A percentile compares a stretch with the other conserved stretches of the same genome.
These are phyloP conservation scores for Capra hircus DNA, from an alignment of 2,113 vertebrate genomes.

Conservation along the genomic window DNA sequence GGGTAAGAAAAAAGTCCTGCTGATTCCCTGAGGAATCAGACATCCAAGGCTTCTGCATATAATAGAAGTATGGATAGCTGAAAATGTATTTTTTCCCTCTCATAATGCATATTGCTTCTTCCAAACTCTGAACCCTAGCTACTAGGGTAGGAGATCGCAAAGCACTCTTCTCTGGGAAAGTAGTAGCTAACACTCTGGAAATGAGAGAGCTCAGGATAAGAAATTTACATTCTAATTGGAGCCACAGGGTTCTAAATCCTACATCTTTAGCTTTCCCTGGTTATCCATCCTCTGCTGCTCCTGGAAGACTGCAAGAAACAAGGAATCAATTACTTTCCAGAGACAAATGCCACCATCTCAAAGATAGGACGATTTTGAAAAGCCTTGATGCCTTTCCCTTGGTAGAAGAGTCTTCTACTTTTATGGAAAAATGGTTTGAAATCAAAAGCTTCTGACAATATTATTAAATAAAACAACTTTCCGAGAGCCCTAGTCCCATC, in stretches of 20 bases:
- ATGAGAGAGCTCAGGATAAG: not conserved
- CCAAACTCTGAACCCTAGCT: not conserved
- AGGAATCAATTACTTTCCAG: constrained; percentile 1
- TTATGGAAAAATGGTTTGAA: not conserved
- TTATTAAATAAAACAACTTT: constrained; percentile 31
- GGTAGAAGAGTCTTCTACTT: not conserved
- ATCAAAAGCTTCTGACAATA: constrained; percentile 21
- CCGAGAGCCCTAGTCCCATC: not conserved
- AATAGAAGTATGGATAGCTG: not conserved
- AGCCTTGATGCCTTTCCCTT: not conserved
- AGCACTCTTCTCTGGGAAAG: not conserved
- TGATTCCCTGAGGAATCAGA: not conserved
- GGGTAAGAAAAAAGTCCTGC: constrained; percentile 11
- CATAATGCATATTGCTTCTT: not conserved
- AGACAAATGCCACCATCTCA: not conserved
- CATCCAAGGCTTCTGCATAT: not conserved
- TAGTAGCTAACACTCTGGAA: not conserved
- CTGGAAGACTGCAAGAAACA: not conserved
- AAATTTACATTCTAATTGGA: not conserved
- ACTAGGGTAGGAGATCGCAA: not conserved
- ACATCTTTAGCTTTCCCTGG: not conserved
- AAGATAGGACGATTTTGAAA: constrained; percentile 12
- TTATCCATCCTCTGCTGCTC: not conserved
- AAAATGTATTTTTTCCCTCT: not conserved
- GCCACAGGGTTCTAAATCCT: not conserved